These are phyloP conservation scores for Alces alces DNA, from an alignment of 2,113 vertebrate genomes.

Conservation along the genomic window DNA sequence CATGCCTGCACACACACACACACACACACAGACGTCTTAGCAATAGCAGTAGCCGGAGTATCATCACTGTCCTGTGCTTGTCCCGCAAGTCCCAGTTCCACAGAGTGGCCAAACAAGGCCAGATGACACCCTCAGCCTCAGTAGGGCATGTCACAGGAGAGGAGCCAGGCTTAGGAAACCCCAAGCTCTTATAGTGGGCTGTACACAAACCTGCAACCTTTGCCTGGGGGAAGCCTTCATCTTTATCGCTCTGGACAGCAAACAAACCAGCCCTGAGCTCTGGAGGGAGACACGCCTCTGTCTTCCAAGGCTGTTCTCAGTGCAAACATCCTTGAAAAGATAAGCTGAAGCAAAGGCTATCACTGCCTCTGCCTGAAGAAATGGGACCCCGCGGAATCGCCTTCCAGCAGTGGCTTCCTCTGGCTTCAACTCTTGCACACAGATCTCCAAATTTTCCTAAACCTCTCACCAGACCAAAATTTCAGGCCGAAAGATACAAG, in stretches of 20 bases:
- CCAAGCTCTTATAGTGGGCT: not conserved
- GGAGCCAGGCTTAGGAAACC: not conserved
- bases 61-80: not conserved
- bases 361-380: not conserved
- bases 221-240: not conserved
- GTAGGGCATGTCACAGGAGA: not conserved
- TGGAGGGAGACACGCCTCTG: not conserved
- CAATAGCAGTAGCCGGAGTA: not conserved
- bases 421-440: not conserved
- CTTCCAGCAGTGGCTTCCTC: not conserved
- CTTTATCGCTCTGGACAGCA: not conserved
- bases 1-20: accelerated
- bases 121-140: not conserved
- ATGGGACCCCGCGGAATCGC: not conserved
- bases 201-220: not conserved
- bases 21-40: accelerated
- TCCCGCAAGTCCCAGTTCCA: not conserved
- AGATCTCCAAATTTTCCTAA: not conserved
- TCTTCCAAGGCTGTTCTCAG: not conserved
- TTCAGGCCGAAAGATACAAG: not conserved
- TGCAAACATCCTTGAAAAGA: not conserved
- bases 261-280: not conserved
- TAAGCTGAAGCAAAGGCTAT: not conserved
- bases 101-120: not conserved
- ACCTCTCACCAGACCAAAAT: not conserved